Conservation (phyloP, 2,888 invertebrate species). For the Cremastinae sp. region DNA sequence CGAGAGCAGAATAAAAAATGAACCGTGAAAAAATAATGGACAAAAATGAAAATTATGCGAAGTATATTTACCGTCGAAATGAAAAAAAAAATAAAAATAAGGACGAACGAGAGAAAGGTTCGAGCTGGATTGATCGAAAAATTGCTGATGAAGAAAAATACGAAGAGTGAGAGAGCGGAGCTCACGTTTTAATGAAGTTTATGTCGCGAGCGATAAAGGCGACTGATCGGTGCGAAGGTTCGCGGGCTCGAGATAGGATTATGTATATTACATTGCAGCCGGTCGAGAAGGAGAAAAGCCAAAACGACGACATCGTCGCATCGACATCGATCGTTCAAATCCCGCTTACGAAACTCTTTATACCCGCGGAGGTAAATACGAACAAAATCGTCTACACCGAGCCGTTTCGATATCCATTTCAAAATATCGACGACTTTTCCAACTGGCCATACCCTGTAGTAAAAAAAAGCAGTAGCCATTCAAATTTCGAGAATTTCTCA, state of each 20-base stretch:
- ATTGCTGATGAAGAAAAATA: not conserved
- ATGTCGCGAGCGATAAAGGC: slow-evolving; percentile 14
- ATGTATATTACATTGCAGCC: not conserved
- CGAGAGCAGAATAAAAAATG: no score
- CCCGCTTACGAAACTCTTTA: slow-evolving; percentile 37
- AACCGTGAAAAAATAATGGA: no score
- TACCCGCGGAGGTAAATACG: not conserved
- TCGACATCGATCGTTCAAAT: slow-evolving; percentile 14
- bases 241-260: slow-evolving; percentile 1
- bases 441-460: not conserved
- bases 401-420: not conserved
- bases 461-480: no score
- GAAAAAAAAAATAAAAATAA: slow-evolving; percentile 1
- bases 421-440: not conserved
- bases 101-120: not conserved
- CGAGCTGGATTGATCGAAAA: not conserved
- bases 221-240: slow-evolving; percentile 19
- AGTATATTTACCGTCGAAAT: no score
- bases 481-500: not conserved
- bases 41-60: no score
- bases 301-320: slow-evolving; percentile 15
- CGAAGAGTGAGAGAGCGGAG: slow-evolving; percentile 2
- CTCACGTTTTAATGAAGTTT: not conserved
- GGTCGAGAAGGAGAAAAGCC: slow-evolving; percentile 10
- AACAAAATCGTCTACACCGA: not conserved